Conservation (phyloP, 2,888 invertebrate genomes). For the Cheilosia scutellata region DNA sequence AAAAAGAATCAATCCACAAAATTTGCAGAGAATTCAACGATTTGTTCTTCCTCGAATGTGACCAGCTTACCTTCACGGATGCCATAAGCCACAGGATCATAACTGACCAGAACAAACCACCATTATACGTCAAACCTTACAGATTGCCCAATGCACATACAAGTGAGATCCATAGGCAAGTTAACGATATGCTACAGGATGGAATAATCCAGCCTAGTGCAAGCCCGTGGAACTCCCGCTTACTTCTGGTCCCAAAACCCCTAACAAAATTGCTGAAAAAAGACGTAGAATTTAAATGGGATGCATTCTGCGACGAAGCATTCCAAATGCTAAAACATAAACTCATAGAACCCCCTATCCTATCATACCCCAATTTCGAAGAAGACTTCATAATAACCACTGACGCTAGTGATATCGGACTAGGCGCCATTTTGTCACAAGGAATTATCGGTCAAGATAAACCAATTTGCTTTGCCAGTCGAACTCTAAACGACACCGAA, state of each 20-base stretch:
- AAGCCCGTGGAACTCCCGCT: constrained; percentile 34
- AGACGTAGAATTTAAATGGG: constrained; percentile 1
- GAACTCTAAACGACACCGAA: constrained; percentile 67
- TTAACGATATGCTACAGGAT: constrained; percentile 33
- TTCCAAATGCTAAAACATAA: not conserved
- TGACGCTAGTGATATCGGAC: constrained; percentile 69
- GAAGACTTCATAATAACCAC: constrained; percentile 60
- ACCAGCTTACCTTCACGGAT: constrained; percentile 31
- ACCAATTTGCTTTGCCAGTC: constrained; percentile 70
- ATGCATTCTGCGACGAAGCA: constrained; percentile 15
- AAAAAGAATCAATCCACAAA: constrained; percentile 23
- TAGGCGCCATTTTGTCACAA: constrained; percentile 74
- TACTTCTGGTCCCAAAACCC: constrained; percentile 30
- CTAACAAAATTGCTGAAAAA: constrained; percentile 9
- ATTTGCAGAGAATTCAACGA: constrained; percentile 47
- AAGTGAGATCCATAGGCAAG: constrained; percentile 37
- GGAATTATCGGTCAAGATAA: constrained; percentile 72
- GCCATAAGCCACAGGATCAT: constrained; percentile 29
- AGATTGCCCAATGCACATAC: constrained; percentile 1
- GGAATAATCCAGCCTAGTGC: constrained; percentile 14
- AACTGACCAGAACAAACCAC: constrained; percentile 20
- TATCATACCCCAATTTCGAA: constrained; percentile 61
- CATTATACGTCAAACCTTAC: constrained; percentile 14
- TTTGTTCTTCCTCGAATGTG: constrained; percentile 41
- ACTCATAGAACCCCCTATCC: constrained; percentile 6